phyloP scores from a whole-genome alignment of 2,888 invertebrate species.

The Terebella lapidaria region DNA sequence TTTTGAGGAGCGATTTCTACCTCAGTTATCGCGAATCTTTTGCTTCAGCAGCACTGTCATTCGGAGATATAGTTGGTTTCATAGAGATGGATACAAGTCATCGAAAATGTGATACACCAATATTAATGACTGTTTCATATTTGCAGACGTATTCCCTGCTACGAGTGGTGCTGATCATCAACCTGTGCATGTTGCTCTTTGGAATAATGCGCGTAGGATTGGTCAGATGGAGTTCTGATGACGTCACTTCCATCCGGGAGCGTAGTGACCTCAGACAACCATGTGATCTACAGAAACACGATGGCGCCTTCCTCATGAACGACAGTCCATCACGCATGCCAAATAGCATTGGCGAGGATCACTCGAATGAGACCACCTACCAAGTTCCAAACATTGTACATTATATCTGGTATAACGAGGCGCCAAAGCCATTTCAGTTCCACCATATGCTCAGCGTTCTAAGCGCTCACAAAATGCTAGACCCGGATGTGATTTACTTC shows the following conservation, averaged over 20 bases:
- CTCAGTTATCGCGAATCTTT: too few species aligned
- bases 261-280: not conserved
- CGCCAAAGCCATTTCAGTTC: conserved; percentile 20
- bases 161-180: not conserved
- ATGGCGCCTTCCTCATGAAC: not conserved
- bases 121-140: too few species aligned
- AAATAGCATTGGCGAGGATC: not conserved
- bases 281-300: not conserved
- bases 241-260: not conserved
- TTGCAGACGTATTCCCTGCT: not conserved
- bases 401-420: conserved; percentile 29
- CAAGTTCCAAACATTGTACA: conserved; percentile 29
- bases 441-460: conserved; percentile 28
- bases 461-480: conserved; percentile 25
- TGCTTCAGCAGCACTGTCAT: too few species aligned
- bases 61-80: too few species aligned
- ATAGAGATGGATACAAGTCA: too few species aligned
- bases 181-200: not conserved
- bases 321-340: not conserved
- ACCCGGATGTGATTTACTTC: conserved; percentile 25
- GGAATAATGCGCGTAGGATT: not conserved
- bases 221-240: not conserved
- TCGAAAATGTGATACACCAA: too few species aligned
- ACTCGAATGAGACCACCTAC: not conserved
- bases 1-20: too few species aligned